Evolutionary conservation across 2,797 vertebrate species (phyloP), one percentile per base, ranked within the genome.

Genomic region (Phoebastria nigripes): DNA sequence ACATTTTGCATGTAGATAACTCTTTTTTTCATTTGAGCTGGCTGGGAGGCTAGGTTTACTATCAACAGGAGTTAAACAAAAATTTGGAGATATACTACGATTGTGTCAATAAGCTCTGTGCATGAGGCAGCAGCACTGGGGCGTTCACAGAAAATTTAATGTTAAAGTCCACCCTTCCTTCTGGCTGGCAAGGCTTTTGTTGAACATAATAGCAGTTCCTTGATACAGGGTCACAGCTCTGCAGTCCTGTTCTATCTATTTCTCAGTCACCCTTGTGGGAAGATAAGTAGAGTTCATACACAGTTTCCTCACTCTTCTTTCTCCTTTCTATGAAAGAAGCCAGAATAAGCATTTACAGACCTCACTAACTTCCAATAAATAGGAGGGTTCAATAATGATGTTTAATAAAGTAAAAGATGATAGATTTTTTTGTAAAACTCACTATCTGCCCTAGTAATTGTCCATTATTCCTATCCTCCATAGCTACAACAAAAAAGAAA

Each of bases 61-160:
- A 42, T 56, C 18, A 49, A 17, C 8, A 22, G 29, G 21, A 58
- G 7, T 29, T 77, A 35, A 66, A 55, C 5, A 51, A 61, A 59
- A 56, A n/a, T 41, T 17, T 74, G 26, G 26, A 47, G 8, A 20
- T 41, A 44, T 4, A 8, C 4, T 15, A 2, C 46, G 22, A 41
- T 20, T 65, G 4, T 47, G 42, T 42, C 24, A 39, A n/a, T 29
- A 84, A 87, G 2, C 16, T 49, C 33, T 42, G 11, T 22, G 11
- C 3, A 11, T 11, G 7, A 80, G 15, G 21, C 51, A 69, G 41
- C 28, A 52, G 5, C 4, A 33, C 0, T 3, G 16, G 4, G 5
- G 5, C 5, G 49, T 52, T 61, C 52, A 71, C 8, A 67, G 12
- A 78, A 81, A 78, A 62, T 14, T 33, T 54, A 67, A 13, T 22